Evolutionary conservation across 2,113 vertebrate genomes (phyloP), one percentile per base, ranked within the genome.

Genomic region (Semicossyphus pulcher): DNA sequence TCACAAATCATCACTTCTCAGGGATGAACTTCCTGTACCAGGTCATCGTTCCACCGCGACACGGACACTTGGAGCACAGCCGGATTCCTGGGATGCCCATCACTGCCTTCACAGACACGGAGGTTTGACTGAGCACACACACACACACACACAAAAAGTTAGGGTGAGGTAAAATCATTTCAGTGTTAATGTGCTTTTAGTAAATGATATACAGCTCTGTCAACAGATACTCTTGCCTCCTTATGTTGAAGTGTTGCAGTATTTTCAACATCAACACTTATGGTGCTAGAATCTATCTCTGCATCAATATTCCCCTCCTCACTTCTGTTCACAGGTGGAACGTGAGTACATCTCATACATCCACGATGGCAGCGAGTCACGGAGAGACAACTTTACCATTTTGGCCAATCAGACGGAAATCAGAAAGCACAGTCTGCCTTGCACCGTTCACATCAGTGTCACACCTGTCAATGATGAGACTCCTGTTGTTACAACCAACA

Each of bases 291-390:
- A 23, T 63, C 16, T 11, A 1, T 36, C 20, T 42, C 4, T 15
- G 23, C 10, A 4, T 18, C 0, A 65, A 20, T 49, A 18, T n/a
- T 23, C 21, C 66, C 16, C 9, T 2, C 1, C 14, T 34, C 62
- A 11, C 52, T 62, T 71, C 3, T 74, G 6, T 76, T 80, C 84
- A 5, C 81, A 97, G 96, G 68, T 97, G 66, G 94, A 96, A 67
- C 92, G 93, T 6, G 91, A 94, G 77, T 91, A 94, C 78, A 95
- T 97, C 83, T 94, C 89, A 41, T 98, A 95, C 32, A 81, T 96
- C 69, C 96, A 97, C 11, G 95, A 97, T 32, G 95, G 88, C 57
- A 97, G 94, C 0, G 94, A 97, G 73, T 93, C 93, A 0, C 53
- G 82, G 15, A 75, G 58, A 36, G 96, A 97, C 85, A 94, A 76